Evolutionary conservation across 2,113 vertebrate species (phyloP).

Genomic region (Garra rufa): DNA sequence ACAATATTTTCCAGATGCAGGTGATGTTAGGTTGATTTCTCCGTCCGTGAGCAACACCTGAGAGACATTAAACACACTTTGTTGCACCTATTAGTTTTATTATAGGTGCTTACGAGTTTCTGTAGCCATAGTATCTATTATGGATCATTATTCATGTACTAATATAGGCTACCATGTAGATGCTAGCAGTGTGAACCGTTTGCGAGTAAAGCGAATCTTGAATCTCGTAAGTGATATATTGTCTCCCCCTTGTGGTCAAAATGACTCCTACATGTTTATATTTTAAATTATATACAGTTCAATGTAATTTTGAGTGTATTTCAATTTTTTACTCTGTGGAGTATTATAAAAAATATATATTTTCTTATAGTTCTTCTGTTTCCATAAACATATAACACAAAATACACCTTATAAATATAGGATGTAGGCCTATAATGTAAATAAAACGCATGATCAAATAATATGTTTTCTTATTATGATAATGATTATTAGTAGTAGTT

Average conservation of each 20-base stretch:
- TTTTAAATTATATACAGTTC: background rate
- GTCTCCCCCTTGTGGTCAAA: conserved; percentile 37
- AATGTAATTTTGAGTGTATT: too few species aligned
- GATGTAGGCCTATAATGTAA: background rate
- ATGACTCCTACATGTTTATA: background rate
- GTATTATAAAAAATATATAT: background rate
- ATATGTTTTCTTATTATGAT: background rate
- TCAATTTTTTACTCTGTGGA: background rate
- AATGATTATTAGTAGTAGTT: background rate
- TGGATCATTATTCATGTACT: background rate
- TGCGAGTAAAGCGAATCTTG: background rate
- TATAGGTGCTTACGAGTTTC: background rate
- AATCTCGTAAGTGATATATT: conserved; percentile 6
- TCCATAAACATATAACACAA: background rate
- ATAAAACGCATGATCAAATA: background rate
- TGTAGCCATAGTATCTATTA: background rate
- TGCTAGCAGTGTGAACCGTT: background rate
- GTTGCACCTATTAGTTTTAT: background rate
- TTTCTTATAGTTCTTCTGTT: background rate
- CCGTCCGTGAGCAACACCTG: background rate
- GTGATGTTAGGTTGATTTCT: background rate
- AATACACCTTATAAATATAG: too few species aligned
- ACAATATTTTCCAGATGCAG: background rate
- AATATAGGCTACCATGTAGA: too few species aligned
- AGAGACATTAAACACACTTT: background rate